Evolutionary conservation across 2,888 invertebrate genomes (phyloP).

Genomic region (Prosopocoilus inquinatus): DNA sequence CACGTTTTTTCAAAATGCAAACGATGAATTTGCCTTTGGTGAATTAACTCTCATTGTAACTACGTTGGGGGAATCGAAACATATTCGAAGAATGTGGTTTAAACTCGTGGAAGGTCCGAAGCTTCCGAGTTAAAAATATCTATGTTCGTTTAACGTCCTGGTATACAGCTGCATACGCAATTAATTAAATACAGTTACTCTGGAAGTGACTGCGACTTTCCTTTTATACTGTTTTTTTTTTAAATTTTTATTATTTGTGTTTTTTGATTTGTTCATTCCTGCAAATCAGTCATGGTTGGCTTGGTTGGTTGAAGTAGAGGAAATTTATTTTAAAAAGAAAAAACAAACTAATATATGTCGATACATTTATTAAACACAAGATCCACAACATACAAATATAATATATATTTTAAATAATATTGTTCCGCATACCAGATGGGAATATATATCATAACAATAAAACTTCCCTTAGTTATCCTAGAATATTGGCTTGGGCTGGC

Average conservation of each 20-base stretch:
- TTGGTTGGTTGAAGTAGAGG: not conserved
- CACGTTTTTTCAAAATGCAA: no score
- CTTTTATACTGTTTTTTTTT: no score
- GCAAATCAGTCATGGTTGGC: no score
- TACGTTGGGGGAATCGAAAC: no score
- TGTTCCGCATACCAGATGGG: slow-evolving; percentile 53
- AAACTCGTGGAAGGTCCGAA: no score
- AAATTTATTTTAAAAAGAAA: not conserved
- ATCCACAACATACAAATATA: slow-evolving; percentile 50
- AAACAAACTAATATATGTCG: slow-evolving; percentile 12
- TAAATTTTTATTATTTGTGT: not conserved
- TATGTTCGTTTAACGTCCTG: no score
- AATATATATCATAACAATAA: slow-evolving; percentile 43
- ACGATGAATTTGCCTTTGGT: no score
- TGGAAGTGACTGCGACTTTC: not conserved
- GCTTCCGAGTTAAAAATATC: no score
- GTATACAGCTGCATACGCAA: no score
- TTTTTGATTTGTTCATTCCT: not conserved
- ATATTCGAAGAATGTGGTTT: no score
- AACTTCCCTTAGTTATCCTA: slow-evolving; percentile 32
- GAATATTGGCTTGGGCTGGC: slow-evolving; percentile 22
- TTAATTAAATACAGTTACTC: not conserved
- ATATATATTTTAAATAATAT: slow-evolving; percentile 41
- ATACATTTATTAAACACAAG: slow-evolving; percentile 46
- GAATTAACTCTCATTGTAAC: no score